Percentiles rank a stretch among this genome's conserved stretches.
phyloP scores from a whole-genome alignment of 1,140 invertebrate species.

The Drosophila truncata region DNA sequence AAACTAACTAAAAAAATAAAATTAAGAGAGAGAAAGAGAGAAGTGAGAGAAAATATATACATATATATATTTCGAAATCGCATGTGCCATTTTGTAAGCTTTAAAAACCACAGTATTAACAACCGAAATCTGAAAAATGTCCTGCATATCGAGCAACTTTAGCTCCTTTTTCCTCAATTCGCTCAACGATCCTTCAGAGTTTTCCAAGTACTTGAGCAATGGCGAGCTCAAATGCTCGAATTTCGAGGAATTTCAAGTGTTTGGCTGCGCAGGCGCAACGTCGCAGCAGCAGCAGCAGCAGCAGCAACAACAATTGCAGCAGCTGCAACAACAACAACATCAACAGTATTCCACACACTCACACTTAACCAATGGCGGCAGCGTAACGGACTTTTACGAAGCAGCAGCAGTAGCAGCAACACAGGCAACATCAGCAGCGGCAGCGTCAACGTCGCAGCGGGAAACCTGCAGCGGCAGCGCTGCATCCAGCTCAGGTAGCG shows the following conservation, averaged over 20 bases:
- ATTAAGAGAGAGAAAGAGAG: slow-evolving; percentile 54
- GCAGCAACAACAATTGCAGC: slow-evolving; percentile 49
- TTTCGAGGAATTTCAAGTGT: slow-evolving; percentile 84
- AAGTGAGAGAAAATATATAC: slow-evolving; percentile 46
- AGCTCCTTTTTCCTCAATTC: slow-evolving; percentile 84
- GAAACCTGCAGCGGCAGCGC: slow-evolving; percentile 30
- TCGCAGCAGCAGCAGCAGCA: slow-evolving; percentile 52
- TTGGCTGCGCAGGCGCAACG: slow-evolving; percentile 62
- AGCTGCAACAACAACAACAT: slow-evolving; percentile 46
- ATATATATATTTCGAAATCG: slow-evolving; percentile 50
- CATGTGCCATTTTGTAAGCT: slow-evolving; percentile 45
- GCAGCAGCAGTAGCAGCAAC: not conserved
- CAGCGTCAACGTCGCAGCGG: slow-evolving; percentile 28
- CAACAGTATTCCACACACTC: slow-evolving; percentile 62
- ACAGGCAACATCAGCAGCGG: slow-evolving; percentile 23
- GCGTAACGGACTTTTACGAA: slow-evolving; percentile 11
- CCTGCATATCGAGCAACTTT: slow-evolving; percentile 85
- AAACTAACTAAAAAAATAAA: slow-evolving; percentile 65
- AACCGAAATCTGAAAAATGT: slow-evolving; percentile 71
- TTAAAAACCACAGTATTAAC: slow-evolving; percentile 72
- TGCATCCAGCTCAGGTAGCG: slow-evolving; percentile 30
- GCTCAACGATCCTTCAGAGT: slow-evolving; percentile 84
- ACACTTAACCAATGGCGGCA: slow-evolving; percentile 49
- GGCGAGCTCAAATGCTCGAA: slow-evolving; percentile 81
- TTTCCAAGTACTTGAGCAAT: slow-evolving; percentile 85